Evolutionary conservation across 2,888 invertebrate species (phyloP).

Genomic region (Hartigia nigra): DNA sequence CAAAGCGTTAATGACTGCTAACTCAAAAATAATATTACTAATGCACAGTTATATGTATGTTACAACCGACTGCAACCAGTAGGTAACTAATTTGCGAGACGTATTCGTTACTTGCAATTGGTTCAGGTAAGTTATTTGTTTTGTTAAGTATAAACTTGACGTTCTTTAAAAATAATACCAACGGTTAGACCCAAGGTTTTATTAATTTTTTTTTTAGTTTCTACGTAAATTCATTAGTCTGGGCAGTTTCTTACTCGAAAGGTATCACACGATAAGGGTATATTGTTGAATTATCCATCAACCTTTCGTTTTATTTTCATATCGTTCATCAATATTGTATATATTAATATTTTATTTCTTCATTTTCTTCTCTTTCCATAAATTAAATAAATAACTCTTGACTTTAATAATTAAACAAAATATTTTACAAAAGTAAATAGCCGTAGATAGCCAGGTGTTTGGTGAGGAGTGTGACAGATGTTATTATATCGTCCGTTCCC

Average conservation of each 20-base stretch:
- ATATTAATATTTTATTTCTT: slow-evolving; percentile 57
- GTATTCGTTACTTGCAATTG: neutral
- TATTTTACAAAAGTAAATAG: slow-evolving; percentile 63
- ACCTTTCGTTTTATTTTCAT: slow-evolving; percentile 13
- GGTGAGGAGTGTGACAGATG: slow-evolving; percentile 40
- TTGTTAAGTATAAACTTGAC: neutral
- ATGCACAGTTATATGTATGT: neutral
- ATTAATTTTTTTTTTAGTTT: neutral
- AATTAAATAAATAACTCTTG: slow-evolving; percentile 63
- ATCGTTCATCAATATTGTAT: slow-evolving; percentile 54
- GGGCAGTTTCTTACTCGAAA: neutral
- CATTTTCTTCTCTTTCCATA: slow-evolving; percentile 51
- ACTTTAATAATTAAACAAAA: slow-evolving; percentile 57
- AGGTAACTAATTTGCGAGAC: neutral
- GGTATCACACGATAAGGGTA: slow-evolving; percentile 19
- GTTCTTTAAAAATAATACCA: neutral
- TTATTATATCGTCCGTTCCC: slow-evolving; percentile 37
- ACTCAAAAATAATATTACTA: neutral
- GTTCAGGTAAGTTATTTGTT: neutral
- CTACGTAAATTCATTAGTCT: neutral
- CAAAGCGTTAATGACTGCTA: neutral
- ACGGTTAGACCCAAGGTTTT: neutral
- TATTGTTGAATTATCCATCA: slow-evolving; percentile 35
- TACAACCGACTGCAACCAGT: neutral
- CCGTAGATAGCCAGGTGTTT: slow-evolving; percentile 36